Conservation (phyloP, 2,888 invertebrate genomes). For the Leptinotarsa rubiginosa region DNA sequence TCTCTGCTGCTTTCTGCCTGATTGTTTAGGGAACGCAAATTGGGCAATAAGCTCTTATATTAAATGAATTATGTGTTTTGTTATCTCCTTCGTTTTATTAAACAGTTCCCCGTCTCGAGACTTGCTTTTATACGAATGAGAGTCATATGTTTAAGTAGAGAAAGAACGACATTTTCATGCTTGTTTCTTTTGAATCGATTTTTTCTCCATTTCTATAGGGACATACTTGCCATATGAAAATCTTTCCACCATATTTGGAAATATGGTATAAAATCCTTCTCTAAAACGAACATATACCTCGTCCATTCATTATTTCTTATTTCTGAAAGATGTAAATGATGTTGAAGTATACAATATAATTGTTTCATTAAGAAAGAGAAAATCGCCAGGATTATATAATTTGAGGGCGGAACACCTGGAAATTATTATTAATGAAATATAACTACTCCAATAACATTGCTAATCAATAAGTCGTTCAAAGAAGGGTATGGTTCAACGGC, state of each 20-base stretch:
- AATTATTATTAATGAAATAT: too few species aligned
- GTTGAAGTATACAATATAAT: too few species aligned
- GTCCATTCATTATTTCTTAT: neutral
- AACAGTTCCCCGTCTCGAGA: constrained; percentile 27
- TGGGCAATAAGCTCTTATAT: constrained; percentile 51
- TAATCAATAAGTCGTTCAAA: too few species aligned
- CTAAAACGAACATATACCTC: too few species aligned
- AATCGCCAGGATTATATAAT: too few species aligned
- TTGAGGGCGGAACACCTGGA: too few species aligned
- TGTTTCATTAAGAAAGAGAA: too few species aligned
- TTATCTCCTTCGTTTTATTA: constrained; percentile 34
- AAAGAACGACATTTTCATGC: constrained; percentile 1
- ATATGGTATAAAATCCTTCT: too few species aligned
- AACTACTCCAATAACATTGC: too few species aligned
- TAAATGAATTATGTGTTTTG: constrained; percentile 50
- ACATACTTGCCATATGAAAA: too few species aligned
- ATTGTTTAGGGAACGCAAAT: constrained; percentile 51
- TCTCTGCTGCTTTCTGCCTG: constrained; percentile 44
- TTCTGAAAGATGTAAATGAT: neutral
- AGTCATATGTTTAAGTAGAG: constrained; percentile 14
- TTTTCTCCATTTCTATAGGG: neutral
- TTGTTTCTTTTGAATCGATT: neutral
- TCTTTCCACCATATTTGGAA: too few species aligned
- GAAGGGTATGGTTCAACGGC: too few species aligned
- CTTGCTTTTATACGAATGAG: constrained; percentile 34